Base-by-base conservation (phyloP, 2,888 invertebrate genomes). In the Cephus spinipes region DNA sequence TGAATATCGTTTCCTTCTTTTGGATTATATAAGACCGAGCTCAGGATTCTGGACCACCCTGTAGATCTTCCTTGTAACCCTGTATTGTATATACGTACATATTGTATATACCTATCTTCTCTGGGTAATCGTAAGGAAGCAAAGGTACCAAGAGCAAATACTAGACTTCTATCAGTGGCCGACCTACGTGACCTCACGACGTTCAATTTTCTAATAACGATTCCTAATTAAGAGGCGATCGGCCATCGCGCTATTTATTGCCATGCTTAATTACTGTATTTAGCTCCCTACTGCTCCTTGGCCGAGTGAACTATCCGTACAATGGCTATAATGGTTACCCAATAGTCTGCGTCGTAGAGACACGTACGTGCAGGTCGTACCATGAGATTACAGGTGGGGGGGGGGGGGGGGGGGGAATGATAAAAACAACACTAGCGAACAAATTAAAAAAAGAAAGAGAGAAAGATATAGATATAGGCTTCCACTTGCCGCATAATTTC, bases 221-320 rank as follows among this genome's bases (percentile, higher is more conserved):
- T 55, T 55, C 23, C 55, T 23, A 55, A 55, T 55, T 55, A 55
- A 55, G 55, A 55, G 55, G 55, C 55, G 23, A 55, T 55, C 55
- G 23, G 55, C 68, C 68, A 68, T 82, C 73, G 76, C 76, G 78
- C n/a, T 73, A 79, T 83, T 80, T 81, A 80, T 83, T 83, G 83
- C 55, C 78, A 68, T 31, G 40, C 76, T 83, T 83, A 84, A 86
- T 87, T 81, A 75, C 79, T 74, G 79, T 78, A 76, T 69, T 83
- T 83, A 80, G 81, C 68, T 76, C 55, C 34, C 76, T 76, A 35
- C 76, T 76, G 32, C 33, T 11, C 31, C 11, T 55, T 23, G 55
- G 55, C 55, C 55, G 55, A 55, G 15, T 55, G 55, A 55, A 23
- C 55, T 55, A 55, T 55, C 55, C 23, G 55, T 9, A 55, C 55